These are phyloP conservation scores for Holocentrus rufus DNA, from an alignment of 2,797 vertebrate genomes.

Conservation along the genomic window DNA sequence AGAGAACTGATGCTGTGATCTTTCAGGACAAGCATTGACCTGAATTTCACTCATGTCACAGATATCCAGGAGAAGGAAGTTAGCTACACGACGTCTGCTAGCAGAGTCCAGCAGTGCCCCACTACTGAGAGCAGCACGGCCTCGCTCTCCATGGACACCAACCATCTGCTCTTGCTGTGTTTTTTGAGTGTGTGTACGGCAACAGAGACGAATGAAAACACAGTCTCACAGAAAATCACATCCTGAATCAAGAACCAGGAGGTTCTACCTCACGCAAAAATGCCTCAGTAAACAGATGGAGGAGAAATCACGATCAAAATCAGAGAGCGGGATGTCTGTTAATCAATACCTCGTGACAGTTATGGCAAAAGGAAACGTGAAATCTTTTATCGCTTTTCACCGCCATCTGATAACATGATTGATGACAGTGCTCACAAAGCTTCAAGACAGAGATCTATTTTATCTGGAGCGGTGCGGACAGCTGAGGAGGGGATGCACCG, in stretches of 20 bases:
- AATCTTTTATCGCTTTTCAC: neutral
- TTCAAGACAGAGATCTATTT: neutral
- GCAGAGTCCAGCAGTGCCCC: conserved; percentile 2
- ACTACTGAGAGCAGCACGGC: conserved; percentile 21
- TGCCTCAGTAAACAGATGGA: neutral
- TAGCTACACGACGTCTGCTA: conserved; percentile 6
- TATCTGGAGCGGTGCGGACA: neutral
- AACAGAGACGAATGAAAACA: neutral
- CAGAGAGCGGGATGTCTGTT: neutral
- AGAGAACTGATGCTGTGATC: conserved; percentile 6
- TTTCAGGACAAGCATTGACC: conserved; percentile 4
- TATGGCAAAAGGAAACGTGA: conserved; percentile 2
- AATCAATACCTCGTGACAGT: neutral
- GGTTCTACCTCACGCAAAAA: neutral
- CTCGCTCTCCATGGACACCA: conserved; percentile 36
- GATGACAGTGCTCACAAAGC: neutral
- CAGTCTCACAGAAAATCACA: too few relatives aligned
- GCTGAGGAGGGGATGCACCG: neutral
- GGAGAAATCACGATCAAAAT: too few relatives aligned
- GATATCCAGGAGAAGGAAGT: neutral
- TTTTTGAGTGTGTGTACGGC: neutral
- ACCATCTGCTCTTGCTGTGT: conserved; percentile 9
- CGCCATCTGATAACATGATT: neutral
- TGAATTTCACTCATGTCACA: neutral
- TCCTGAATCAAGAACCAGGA: neutral